Evolutionary conservation across 2,888 invertebrate genomes (phyloP), one percentile per base, ranked within the genome.

Genomic region (Ptychoptera albimana): DNA sequence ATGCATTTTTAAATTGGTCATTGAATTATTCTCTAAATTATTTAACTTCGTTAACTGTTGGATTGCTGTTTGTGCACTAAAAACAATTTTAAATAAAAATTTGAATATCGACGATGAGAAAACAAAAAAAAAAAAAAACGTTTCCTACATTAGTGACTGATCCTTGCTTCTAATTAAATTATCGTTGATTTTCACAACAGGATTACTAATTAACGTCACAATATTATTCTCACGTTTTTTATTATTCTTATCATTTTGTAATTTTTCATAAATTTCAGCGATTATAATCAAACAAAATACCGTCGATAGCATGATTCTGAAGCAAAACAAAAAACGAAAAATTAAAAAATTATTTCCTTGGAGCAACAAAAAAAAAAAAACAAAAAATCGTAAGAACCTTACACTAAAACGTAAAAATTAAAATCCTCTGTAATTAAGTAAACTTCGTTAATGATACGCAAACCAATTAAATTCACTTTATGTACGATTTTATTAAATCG

Each of bases 341-440:
- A 11, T 16, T n/a, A n/a, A n/a, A n/a, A n/a, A n/a, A n/a, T n/a
- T n/a, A n/a, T n/a, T n/a, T n/a, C n/a, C n/a, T n/a, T n/a, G n/a
- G n/a, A n/a, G n/a, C n/a, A n/a, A n/a, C n/a, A 14, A 29, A 34
- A 12, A 11, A 30, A 16, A 39, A 34, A 49, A 3, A 23, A 23
- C 7, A 30, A 8, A 13, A 29, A 29, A 11, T 16, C 1, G 4
- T 14, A 14, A 36, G 7, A 10, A 23, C 32, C 56, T 51, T 49
- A 60, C 58, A 56, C 49, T 36, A 59, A 46, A 31, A 56, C 51
- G 46, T 55, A 57, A 42, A 57, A 57, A 39, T 55, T 53, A 2
- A 50, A 49, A 48, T 60, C 58, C 8, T 57, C 51, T 16, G 53
- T 49, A 32, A 56, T 42, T 23, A 52, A 51, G 45, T 57, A 60